These are phyloP conservation scores for Phallusia fumigata DNA, from an alignment of 23 tunicate species.

Conservation along the genomic window DNA sequence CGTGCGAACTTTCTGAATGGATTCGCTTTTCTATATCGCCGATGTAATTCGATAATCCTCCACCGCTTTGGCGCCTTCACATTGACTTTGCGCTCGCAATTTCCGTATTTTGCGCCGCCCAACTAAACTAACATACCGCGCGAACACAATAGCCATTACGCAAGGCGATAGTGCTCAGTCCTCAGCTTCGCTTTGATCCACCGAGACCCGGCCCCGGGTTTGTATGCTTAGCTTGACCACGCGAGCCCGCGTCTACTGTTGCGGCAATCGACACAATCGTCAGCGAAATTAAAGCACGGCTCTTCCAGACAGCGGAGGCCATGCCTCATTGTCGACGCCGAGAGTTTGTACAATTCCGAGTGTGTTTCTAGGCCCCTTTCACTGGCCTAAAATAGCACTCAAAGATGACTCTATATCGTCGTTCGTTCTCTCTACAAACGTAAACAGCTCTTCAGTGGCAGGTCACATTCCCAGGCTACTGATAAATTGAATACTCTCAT, in stretches of 20 bases:
- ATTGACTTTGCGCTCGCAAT: slow-evolving; percentile 7
- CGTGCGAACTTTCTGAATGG: neutral
- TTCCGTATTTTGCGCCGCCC: neutral
- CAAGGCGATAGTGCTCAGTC: neutral
- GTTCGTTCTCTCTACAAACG: neutral
- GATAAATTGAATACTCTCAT: no score
- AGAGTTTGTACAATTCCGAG: slow-evolving; percentile 12
- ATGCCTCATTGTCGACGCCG: slow-evolving; percentile 1
- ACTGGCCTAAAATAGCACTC: slow-evolving; percentile 11
- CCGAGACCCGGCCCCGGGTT: neutral
- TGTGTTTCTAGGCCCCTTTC: slow-evolving; percentile 3
- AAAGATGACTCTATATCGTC: neutral
- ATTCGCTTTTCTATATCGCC: neutral
- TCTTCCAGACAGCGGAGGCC: neutral
- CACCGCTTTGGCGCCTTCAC: neutral
- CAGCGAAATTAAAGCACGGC: neutral
- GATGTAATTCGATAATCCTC: neutral
- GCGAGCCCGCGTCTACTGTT: slow-evolving; percentile 2
- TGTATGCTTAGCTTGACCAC: slow-evolving; percentile 15
- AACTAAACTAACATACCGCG: slow-evolving; percentile 2
- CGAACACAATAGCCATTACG: neutral
- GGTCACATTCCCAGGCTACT: neutral
- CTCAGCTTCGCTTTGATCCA: neutral
- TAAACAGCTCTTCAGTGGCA: neutral
- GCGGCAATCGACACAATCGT: slow-evolving; percentile 3